Percentiles rank a stretch among this genome's conserved stretches.
Conservation (phyloP, 2,888 invertebrate species). For the Hydroisotoma schaefferi region DNA sequence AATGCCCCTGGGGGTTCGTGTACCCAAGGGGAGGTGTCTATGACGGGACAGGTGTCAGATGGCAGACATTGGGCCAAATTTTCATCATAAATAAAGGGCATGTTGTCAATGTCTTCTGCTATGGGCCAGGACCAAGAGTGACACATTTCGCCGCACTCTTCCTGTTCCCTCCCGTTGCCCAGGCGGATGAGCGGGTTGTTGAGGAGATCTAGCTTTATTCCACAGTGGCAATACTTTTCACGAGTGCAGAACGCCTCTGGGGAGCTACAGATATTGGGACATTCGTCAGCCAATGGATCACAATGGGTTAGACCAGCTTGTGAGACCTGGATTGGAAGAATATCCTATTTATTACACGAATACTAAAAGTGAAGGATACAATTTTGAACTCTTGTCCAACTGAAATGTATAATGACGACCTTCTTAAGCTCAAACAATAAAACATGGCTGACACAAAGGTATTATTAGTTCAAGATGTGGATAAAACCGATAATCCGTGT, state of each 20-base stretch:
- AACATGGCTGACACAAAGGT: too few relatives aligned
- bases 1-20: slow-evolving; percentile 20
- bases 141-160: slow-evolving; percentile 35
- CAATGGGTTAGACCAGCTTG: slow-evolving; percentile 30
- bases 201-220: not conserved
- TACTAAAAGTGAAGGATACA: too few relatives aligned
- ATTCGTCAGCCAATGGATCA: slow-evolving; percentile 26
- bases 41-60: slow-evolving; percentile 12
- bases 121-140: slow-evolving; percentile 37
- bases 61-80: slow-evolving; percentile 8
- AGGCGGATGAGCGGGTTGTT: slow-evolving; percentile 17
- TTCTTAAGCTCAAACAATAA: too few relatives aligned
- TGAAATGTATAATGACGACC: not conserved
- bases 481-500: too few relatives aligned
- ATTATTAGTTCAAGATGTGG: too few relatives aligned
- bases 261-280: slow-evolving; percentile 26
- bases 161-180: slow-evolving; percentile 23
- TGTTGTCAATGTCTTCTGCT: slow-evolving; percentile 24
- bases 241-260: slow-evolving; percentile 28
- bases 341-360: too few relatives aligned
- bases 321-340: slow-evolving; percentile 17
- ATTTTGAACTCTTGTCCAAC: not conserved
- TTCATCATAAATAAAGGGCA: slow-evolving; percentile 30
- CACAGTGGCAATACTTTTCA: slow-evolving; percentile 31
- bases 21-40: slow-evolving; percentile 24